A percentile compares a stretch with the other conserved stretches of the same genome.
Conservation (phyloP, 2,888 invertebrate species). For the Dyspetes luteomarginatus region DNA sequence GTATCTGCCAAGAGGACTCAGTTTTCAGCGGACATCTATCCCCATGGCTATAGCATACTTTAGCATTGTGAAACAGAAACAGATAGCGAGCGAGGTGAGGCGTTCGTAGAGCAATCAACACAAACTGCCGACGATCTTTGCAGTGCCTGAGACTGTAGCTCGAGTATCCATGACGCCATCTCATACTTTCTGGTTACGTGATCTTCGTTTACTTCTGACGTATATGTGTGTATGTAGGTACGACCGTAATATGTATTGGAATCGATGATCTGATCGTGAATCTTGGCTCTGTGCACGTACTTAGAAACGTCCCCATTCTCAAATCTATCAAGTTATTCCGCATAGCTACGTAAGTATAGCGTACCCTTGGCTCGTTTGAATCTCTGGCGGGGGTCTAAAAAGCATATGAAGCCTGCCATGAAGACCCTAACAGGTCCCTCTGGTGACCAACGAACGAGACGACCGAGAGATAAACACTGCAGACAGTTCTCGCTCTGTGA, state of each 20-base stretch:
- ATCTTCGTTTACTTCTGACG: slow-evolving; percentile 78
- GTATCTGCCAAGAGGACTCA: background rate
- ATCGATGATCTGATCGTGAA: slow-evolving; percentile 34
- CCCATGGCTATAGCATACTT: background rate
- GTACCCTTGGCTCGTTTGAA: background rate
- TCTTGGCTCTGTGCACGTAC: slow-evolving; percentile 65
- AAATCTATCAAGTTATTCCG: no score
- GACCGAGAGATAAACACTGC: slow-evolving; percentile 47
- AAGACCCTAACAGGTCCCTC: slow-evolving; percentile 15
- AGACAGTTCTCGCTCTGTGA: slow-evolving; percentile 28
- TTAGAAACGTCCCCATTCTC: no score
- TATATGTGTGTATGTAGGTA: slow-evolving; percentile 40
- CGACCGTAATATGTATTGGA: no score
- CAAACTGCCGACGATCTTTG: slow-evolving; percentile 73
- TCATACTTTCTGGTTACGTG: slow-evolving; percentile 73
- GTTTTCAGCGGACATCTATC: no score
- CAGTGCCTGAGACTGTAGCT: no score
- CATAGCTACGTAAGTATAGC: no score
- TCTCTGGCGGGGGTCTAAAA: background rate
- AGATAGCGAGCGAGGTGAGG: slow-evolving; percentile 59
- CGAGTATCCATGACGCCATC: slow-evolving; percentile 72
- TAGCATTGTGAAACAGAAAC: background rate
- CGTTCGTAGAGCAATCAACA: slow-evolving; percentile 74
- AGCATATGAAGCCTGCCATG: no score
- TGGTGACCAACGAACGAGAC: slow-evolving; percentile 44